Conservation (phyloP, 1,140 invertebrate genomes). For the Colletes gigas region DNA sequence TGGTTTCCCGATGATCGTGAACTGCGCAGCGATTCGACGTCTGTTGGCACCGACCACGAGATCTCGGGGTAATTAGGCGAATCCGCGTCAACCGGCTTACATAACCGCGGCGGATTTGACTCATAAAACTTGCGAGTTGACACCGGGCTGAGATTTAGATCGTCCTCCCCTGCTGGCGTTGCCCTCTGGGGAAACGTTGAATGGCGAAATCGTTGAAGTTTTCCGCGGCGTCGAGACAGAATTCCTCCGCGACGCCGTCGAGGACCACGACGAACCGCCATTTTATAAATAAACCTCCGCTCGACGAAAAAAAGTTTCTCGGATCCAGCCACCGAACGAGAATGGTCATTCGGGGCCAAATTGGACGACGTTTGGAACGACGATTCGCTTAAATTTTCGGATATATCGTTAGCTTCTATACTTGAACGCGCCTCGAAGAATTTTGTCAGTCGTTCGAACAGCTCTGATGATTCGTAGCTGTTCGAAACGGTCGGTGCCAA, state of each 20-base stretch:
- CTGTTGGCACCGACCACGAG: constrained; percentile 26
- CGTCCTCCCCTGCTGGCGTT: neutral
- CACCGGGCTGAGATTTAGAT: constrained; percentile 1
- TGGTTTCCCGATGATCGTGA: constrained; percentile 5
- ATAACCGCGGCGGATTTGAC: constrained; percentile 35
- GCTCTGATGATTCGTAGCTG: no score
- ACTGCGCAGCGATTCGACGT: constrained; percentile 31
- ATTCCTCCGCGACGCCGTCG: no score
- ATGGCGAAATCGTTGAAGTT: neutral
- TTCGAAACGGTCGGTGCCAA: no score
- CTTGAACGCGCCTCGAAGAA: no score
- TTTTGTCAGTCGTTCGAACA: no score
- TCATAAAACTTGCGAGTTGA: constrained; percentile 41
- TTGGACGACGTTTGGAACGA: no score
- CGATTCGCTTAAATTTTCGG: no score
- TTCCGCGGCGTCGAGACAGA: neutral
- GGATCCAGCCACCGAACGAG: no score
- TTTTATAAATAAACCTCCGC: constrained; percentile 23
- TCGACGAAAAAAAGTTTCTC: neutral
- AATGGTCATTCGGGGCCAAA: neutral
- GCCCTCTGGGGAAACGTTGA: neutral
- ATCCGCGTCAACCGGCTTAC: constrained; percentile 43
- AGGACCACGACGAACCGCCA: no score
- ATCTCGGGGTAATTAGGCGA: constrained; percentile 55
- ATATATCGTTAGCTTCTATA: no score